Conservation (phyloP, 1,140 invertebrate species). For the Lamellibrachia luymesi region DNA sequence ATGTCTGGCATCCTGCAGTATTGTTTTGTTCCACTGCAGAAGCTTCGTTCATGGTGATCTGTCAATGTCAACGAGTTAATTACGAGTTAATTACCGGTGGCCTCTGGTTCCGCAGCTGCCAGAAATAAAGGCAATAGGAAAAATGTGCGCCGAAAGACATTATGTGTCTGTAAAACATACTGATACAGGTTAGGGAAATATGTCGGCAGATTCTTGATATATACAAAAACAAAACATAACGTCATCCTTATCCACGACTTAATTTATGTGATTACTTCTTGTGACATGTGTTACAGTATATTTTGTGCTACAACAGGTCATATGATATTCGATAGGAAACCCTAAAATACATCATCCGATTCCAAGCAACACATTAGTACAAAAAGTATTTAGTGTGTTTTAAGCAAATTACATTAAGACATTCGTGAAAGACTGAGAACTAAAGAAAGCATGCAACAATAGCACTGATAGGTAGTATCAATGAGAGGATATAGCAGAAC, state of each 20-base stretch:
- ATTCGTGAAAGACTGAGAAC: background rate
- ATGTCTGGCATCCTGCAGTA: no score
- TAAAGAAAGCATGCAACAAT: background rate
- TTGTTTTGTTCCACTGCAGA: no score
- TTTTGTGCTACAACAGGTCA: background rate
- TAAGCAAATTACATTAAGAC: background rate
- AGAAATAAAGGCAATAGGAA: no score
- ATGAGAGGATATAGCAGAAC: background rate
- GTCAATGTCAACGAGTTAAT: no score
- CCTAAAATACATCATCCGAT: background rate
- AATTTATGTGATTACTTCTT: background rate
- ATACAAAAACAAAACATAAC: background rate
- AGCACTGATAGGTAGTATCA: background rate
- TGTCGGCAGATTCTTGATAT: background rate
- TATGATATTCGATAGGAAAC: background rate
- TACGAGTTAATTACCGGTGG: no score
- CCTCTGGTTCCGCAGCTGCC: no score
- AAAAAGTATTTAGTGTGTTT: background rate
- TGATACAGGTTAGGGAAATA: no score
- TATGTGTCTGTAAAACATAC: no score
- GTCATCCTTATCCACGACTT: background rate
- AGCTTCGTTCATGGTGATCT: no score
- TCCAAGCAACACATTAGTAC: background rate
- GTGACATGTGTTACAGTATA: background rate
- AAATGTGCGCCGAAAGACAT: no score